These are phyloP conservation scores for Entomyzon cyanotis DNA, from an alignment of 2,113 vertebrate genomes.

Conservation along the genomic window DNA sequence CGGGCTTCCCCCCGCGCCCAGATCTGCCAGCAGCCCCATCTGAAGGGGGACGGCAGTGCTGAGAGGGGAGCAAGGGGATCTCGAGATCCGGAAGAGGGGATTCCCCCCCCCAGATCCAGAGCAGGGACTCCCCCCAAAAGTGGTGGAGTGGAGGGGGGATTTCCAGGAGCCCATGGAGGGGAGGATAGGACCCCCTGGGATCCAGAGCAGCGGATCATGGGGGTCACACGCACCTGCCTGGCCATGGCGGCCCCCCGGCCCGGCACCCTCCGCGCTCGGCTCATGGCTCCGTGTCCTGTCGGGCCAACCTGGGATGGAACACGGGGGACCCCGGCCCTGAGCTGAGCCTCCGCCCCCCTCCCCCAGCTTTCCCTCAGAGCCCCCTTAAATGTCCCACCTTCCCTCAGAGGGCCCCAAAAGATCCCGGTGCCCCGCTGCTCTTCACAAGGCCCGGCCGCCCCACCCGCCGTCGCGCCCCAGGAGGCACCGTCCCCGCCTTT, in stretches of 20 bases:
- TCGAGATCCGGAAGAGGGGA: background rate
- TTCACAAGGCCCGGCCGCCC: background rate
- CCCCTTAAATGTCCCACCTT: too few relatives aligned
- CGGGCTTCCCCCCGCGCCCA: accelerated
- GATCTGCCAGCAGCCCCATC: background rate
- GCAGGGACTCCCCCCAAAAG: background rate
- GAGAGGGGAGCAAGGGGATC: background rate
- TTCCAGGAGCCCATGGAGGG: background rate
- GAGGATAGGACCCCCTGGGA: background rate
- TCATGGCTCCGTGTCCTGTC: background rate
- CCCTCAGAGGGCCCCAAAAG: background rate
- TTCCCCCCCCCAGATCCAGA: background rate
- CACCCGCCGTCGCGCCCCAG: background rate
- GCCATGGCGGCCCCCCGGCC: background rate
- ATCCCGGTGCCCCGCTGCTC: background rate
- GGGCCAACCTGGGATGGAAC: background rate
- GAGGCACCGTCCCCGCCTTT: background rate
- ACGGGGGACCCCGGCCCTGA: background rate
- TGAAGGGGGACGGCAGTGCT: background rate
- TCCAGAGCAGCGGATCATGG: background rate
- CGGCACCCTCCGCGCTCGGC: background rate
- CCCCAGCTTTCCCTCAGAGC: background rate
- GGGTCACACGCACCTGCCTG: background rate
- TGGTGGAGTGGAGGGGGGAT: too few relatives aligned
- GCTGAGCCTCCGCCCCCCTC: background rate